Evolutionary conservation across 1,140 invertebrate genomes (phyloP), one percentile per base, ranked within the genome.

Genomic region (Heliconius himera): DNA sequence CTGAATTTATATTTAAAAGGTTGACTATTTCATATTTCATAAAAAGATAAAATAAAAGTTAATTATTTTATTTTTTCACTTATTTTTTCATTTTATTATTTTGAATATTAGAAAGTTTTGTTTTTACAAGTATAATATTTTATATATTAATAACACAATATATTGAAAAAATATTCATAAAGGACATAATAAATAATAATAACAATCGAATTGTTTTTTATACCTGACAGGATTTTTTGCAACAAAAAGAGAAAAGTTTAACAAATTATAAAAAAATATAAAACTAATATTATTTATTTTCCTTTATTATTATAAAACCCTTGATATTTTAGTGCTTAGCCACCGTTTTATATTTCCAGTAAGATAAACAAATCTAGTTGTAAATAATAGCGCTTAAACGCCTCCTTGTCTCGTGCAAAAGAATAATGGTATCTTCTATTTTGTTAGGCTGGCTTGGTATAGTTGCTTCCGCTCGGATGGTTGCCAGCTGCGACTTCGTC

Each of bases 361-460:
- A n/a, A 41, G 77, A 90, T 85, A 89, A 92, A 91, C 89, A 92
- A 90, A 90, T 84, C 84, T 83, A 85, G 89, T 85, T 90, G 86
- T 92, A 92, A 91, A 92, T 92, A 92, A 92, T 89, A 86, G 86
- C 85, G 88, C 83, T 91, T 81, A 88, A 91, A 91, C 88, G 89
- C 89, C 90, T 91, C 85, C 90, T 89, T 91, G 90, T 92, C 90
- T 89, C 87, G 85, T 79, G 83, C n/a, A 83, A 86, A 91, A 93
- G 90, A 93, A 90, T 92, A 93, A 92, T 92, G 90, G 87, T 89
- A 89, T 93, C 91, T 93, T 93, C 89, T 93, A 93, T 93, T 93
- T 91, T 87, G 91, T 93, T 91, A 93, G 88, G 84, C 89, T 71
- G 82, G 82, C 82, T 90, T 84, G 86, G 88, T 91, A 87, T 91